A percentile compares a stretch with the other conserved stretches of the same genome.
Conservation (phyloP, 2,888 invertebrate species). For the Drosophila testacea region DNA sequence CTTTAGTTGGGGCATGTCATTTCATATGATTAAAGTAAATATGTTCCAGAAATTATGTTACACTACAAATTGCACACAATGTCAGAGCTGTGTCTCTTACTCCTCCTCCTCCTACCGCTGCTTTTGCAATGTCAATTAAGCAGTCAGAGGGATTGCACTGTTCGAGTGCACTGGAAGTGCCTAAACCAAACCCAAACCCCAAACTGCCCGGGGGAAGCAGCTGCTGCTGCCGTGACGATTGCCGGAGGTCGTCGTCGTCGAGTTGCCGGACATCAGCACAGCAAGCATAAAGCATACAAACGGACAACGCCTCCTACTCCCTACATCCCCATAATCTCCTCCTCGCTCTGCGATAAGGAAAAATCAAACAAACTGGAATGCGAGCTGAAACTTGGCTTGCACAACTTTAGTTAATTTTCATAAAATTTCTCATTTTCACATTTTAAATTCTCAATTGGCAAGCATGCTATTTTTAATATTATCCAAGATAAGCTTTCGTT, state of each 20-base stretch:
- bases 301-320: constrained; percentile 2
- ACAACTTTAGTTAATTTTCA: constrained; percentile 49
- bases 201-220: constrained; percentile 15
- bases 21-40: constrained; percentile 72
- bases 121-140: constrained; percentile 62
- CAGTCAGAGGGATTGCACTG: constrained; percentile 25
- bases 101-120: background rate
- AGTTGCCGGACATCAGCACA: constrained; percentile 32
- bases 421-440: constrained; percentile 31
- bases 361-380: constrained; percentile 64
- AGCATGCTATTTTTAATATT: background rate
- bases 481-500: background rate
- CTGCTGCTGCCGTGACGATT: constrained; percentile 40
- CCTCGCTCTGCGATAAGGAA: constrained; percentile 30
- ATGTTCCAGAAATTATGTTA: constrained; percentile 57
- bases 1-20: constrained; percentile 61
- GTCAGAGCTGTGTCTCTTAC: constrained; percentile 31
- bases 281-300: constrained; percentile 2
- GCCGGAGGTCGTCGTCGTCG: constrained; percentile 35
- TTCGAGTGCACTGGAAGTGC: background rate
- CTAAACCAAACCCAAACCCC: constrained; percentile 10
- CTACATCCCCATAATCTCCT: background rate
- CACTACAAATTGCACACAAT: constrained; percentile 62
- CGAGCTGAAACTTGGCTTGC: constrained; percentile 49
- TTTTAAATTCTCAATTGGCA: constrained; percentile 5